Percentiles rank a stretch among this genome's conserved stretches.
Evolutionary conservation across 2,888 invertebrate genomes (phyloP).

Genomic region (Xestia rhomboidea): DNA sequence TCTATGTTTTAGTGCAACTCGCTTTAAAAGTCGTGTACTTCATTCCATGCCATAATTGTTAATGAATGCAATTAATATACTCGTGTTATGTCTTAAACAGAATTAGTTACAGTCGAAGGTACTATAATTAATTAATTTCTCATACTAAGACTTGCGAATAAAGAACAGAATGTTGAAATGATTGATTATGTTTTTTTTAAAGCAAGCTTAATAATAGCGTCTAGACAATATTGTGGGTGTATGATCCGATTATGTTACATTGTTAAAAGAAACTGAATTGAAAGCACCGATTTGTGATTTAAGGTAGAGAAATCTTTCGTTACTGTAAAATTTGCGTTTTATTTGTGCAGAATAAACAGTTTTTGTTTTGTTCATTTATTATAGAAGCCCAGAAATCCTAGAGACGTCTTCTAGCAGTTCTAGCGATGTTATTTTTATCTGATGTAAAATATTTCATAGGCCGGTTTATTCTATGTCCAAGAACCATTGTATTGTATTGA

Average conservation of each 20-base stretch:
- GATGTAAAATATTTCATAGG: constrained; percentile 1
- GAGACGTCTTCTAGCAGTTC: neutral
- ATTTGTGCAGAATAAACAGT: neutral
- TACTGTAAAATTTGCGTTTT: neutral
- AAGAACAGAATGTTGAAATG: constrained; percentile 57
- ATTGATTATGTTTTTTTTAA: constrained; percentile 56
- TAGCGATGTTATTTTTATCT: neutral
- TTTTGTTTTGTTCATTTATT: neutral
- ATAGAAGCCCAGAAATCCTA: neutral
- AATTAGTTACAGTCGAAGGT: constrained; percentile 53
- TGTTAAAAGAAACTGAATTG: constrained; percentile 39
- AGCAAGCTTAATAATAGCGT: constrained; percentile 42
- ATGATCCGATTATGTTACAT: constrained; percentile 54
- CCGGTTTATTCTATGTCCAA: constrained; percentile 8
- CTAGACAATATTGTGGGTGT: constrained; percentile 60
- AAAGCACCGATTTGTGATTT: constrained; percentile 11
- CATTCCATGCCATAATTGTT: constrained; percentile 65
- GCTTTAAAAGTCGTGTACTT: constrained; percentile 56
- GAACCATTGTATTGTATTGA: constrained; percentile 43
- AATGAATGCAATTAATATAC: constrained; percentile 64
- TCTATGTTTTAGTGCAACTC: constrained; percentile 53
- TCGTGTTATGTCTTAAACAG: constrained; percentile 58
- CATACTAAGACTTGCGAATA: constrained; percentile 23
- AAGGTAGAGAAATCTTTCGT: constrained; percentile 4
- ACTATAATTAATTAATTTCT: constrained; percentile 60